Evolutionary conservation across 2,797 vertebrate species (phyloP).

Genomic region (Pseudocheirus occidentalis): DNA sequence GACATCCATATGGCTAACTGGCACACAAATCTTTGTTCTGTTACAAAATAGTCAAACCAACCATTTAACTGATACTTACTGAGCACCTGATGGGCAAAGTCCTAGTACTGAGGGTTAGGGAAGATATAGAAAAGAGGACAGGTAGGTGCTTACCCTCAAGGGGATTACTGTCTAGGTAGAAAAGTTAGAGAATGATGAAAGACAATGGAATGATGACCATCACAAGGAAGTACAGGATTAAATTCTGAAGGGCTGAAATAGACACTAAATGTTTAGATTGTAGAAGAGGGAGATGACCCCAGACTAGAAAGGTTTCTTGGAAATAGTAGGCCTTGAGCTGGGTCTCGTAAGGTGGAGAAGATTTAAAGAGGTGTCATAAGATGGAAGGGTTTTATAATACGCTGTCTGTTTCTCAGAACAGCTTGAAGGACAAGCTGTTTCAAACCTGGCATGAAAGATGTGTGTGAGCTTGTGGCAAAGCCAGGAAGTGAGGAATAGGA

Average conservation of each 20-base stretch:
- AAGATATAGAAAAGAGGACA: neutral
- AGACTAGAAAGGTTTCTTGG: neutral
- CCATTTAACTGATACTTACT: neutral
- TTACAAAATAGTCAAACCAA: neutral
- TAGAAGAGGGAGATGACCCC: neutral
- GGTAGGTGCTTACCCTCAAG: neutral
- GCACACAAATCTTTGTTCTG: neutral
- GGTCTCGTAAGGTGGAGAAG: neutral
- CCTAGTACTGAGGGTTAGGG: neutral
- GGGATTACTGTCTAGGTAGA: neutral
- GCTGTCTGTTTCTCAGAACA: neutral
- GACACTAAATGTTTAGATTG: neutral
- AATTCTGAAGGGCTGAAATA: neutral
- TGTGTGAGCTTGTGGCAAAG: neutral
- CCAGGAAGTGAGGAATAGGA: neutral
- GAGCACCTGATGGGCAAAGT: neutral
- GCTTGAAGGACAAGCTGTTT: constrained; percentile 1
- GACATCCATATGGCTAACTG: neutral
- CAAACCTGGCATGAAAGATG: neutral
- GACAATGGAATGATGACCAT: neutral
- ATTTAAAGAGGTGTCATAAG: neutral
- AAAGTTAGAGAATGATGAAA: neutral
- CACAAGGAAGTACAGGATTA: neutral
- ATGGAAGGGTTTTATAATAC: neutral
- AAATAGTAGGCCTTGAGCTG: neutral